These are phyloP conservation scores for Lepus oiostolus DNA, from an alignment of 2,797 vertebrate genomes.

Conservation along the genomic window DNA sequence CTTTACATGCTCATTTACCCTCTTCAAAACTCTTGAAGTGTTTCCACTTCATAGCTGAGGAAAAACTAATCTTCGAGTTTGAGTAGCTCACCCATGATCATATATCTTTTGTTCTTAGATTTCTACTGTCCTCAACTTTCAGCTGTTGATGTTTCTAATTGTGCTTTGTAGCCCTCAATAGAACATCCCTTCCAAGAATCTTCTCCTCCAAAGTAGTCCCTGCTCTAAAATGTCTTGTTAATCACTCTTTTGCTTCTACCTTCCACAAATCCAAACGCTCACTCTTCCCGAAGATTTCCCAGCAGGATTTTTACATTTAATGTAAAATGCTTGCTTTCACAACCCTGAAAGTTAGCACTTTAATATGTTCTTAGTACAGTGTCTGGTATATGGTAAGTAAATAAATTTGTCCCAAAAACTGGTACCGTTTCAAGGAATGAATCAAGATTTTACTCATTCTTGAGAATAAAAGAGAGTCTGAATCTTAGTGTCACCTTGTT, in stretches of 20 bases:
- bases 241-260: background rate
- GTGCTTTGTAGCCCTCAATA: background rate
- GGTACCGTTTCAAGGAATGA: slow-evolving; percentile 45
- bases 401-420: slow-evolving; percentile 66
- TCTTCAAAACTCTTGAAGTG: slow-evolving; percentile 25
- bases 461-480: slow-evolving; percentile 14
- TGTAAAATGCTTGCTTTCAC: slow-evolving; percentile 43
- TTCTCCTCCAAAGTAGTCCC: background rate
- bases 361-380: slow-evolving; percentile 7
- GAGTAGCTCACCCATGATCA: background rate
- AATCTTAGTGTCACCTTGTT: slow-evolving; percentile 9
- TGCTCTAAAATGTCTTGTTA: background rate
- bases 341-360: slow-evolving; percentile 21
- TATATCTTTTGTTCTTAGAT: background rate
- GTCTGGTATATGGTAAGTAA: slow-evolving; percentile 38
- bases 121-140: background rate
- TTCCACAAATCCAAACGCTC: slow-evolving; percentile 4
- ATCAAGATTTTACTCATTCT: slow-evolving; percentile 53
- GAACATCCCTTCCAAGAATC: background rate
- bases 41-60: slow-evolving; percentile 29
- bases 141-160: background rate
- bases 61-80: slow-evolving; percentile 49
- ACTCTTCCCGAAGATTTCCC: slow-evolving; percentile 16
- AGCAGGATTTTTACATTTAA: slow-evolving; percentile 36
- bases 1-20: background rate